A percentile compares a stretch with the other conserved stretches of the same genome.
These are phyloP conservation scores for Cryptocephalus primarius DNA, from an alignment of 2,888 invertebrate genomes.

Conservation along the genomic window DNA sequence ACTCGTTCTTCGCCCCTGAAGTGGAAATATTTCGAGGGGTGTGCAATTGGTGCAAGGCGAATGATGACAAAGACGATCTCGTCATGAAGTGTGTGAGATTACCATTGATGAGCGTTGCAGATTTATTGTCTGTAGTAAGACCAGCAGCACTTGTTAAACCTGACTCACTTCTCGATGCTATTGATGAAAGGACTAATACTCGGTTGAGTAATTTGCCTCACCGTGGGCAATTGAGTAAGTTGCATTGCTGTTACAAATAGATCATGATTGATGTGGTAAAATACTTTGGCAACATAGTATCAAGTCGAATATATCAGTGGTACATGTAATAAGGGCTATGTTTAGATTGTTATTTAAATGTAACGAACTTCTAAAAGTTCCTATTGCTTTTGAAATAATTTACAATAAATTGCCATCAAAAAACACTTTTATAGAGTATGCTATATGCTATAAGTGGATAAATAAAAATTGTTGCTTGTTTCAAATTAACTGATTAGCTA, in stretches of 20 bases:
- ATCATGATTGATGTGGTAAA: too few relatives aligned
- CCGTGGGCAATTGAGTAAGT: constrained; percentile 66
- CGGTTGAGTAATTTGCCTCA: constrained; percentile 71
- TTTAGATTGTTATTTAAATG: too few relatives aligned
- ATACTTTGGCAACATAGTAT: too few relatives aligned
- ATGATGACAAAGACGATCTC: constrained; percentile 42
- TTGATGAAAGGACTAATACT: constrained; percentile 73
- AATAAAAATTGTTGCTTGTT: too few relatives aligned
- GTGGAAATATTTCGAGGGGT: constrained; percentile 90
- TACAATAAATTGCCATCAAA: too few relatives aligned
- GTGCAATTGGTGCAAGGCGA: constrained; percentile 73
- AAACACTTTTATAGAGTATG: too few relatives aligned
- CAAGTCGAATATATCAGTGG: too few relatives aligned
- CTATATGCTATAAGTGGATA: too few relatives aligned
- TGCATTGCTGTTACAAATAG: not conserved
- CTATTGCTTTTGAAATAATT: too few relatives aligned
- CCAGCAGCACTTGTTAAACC: constrained; percentile 78
- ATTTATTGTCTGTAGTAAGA: constrained; percentile 79
- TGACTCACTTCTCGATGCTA: constrained; percentile 88
- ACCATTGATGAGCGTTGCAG: constrained; percentile 78
- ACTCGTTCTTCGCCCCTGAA: constrained; percentile 95
- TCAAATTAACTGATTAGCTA: too few relatives aligned
- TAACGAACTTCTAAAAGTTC: too few relatives aligned
- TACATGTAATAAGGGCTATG: too few relatives aligned
- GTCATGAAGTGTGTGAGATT: constrained; percentile 59